Evolutionary conservation across 2,888 invertebrate species (phyloP), one percentile per base, ranked within the genome.

Genomic region (Doris montereyensis): DNA sequence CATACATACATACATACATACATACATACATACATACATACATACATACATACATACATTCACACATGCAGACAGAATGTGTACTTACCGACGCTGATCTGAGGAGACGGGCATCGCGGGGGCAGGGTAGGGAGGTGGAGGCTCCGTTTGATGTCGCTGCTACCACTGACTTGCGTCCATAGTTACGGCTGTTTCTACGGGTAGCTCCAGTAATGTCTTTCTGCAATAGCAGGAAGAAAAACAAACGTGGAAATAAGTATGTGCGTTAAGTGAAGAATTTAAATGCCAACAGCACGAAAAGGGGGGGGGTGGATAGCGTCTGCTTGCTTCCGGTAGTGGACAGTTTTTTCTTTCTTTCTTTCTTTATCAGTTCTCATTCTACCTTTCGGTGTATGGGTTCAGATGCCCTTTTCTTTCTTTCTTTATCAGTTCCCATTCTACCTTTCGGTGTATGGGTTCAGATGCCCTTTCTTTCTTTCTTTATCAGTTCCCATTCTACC

Each of bases 51-150:
- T 5, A 68, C 68, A 30, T n/a, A 68, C 28, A 68, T n/a, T 3
- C 30, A 68, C 28, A 68, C n/a, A n/a, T n/a, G n/a, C n/a, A n/a
- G 21, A n/a, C 58, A 58, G 58, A 3, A 8, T 13, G 10, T 52
- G 52, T 52, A 13, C 52, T 13, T n/a, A n/a, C n/a, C n/a, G n/a
- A n/a, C 1, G 3, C 65, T 60, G n/a, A 83, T 81, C 76, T 88
- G 88, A 70, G 88, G 88, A 4, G 88, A 88, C 0, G 86, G 85
- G 81, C 88, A 87, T 83, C 87, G 79, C 10, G 83, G 84, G 21
- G 86, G 85, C 17, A 88, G 80, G 2, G 87, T 83, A 24, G 88
- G 87, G 8, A 87, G 88, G 24, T 85, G 85, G 76, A n/a, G n/a
- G n/a, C n/a, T n/a, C n/a, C n/a, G n/a, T n/a, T n/a, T n/a, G 85